Evolutionary conservation across 92 coral and sea anemone species (phyloP), one percentile per base, ranked within the genome.

Genomic region (Porites rus): DNA sequence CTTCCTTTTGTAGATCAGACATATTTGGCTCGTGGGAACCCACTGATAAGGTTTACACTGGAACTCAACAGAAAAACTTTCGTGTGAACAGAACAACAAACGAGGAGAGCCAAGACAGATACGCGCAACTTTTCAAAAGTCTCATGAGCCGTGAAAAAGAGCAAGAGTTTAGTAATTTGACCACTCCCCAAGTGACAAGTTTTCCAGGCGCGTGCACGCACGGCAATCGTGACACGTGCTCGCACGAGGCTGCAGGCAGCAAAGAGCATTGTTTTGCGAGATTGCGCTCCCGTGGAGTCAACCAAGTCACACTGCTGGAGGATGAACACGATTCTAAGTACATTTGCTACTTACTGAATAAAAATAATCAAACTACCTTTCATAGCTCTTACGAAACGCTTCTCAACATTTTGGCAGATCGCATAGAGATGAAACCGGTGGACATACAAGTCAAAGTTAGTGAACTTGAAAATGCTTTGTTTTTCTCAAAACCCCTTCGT

Each of bases 11-110:
- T 70, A 92, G 79, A 71, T 88, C 95, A 10, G 92, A 85, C 6
- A 69, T 95, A 53, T 97, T 81, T 81, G 99, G 99, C n/a, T 92
- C 95, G 4, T 95, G 99, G 98, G 86, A 89, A 14, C 63, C 81
- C 14, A 90, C 95, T 10, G 90, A 88, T 84, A 86, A 79, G n/a
- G 92, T 81, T 73, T 60, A 69, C 78, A 87, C 66, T 9, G 90
- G 81, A 53, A 51, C 1, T 46, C 65, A 52, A 75, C 2, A 20
- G 4, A 67, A 62, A 51, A 80, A 72, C 50, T 5, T 24, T 5
- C 91, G 80, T 0, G 28, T 21, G 5, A 14, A 59, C 76, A 65
- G 88, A 51, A 68, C 71, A 52, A 62, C 69, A 24, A 76, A 87
- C 58, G 67, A 81, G 18, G 93, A 91, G 65, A 91, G 76, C 85